These are phyloP conservation scores for Rhea americana DNA, from an alignment of 2,113 vertebrate genomes.

Conservation along the genomic window DNA sequence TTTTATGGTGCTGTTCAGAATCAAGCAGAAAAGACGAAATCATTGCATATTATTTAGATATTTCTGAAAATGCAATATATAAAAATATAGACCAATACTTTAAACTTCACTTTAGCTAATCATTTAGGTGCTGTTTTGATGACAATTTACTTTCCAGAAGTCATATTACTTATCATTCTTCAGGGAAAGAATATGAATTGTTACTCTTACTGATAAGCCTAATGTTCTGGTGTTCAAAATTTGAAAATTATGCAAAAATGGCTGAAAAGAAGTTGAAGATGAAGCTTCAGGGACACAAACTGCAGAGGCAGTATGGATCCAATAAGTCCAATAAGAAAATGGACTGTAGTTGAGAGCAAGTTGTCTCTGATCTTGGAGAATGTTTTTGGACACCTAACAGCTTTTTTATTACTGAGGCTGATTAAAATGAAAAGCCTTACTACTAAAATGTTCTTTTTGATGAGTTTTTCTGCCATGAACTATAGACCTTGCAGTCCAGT, in stretches of 20 bases:
- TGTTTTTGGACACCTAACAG: slow-evolving; percentile 84
- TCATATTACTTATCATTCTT: neutral
- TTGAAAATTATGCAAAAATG: slow-evolving; percentile 61
- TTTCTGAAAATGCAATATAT: neutral
- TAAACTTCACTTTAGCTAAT: neutral
- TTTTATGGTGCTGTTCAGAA: neutral
- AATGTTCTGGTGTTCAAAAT: neutral
- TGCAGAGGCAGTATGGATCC: slow-evolving; percentile 73
- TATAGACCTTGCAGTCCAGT: slow-evolving; percentile 78
- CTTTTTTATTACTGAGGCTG: slow-evolving; percentile 82
- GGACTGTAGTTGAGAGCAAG: slow-evolving; percentile 55
- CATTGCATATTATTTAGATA: neutral
- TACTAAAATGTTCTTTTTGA: slow-evolving; percentile 83
- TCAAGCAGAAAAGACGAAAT: neutral
- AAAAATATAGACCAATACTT: neutral
- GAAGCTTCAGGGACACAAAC: slow-evolving; percentile 69
- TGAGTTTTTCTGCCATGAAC: slow-evolving; percentile 83
- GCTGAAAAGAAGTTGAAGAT: slow-evolving; percentile 52
- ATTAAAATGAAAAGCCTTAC: slow-evolving; percentile 83
- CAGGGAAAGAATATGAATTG: neutral
- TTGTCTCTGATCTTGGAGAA: slow-evolving; percentile 82
- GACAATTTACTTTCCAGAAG: neutral
- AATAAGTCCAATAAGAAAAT: slow-evolving; percentile 82
- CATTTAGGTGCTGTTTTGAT: neutral
- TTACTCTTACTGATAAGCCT: neutral